A percentile compares a stretch with the other conserved stretches of the same genome.
phyloP scores from a whole-genome alignment of 2,888 invertebrate genomes.

The Xylocampa areola region DNA sequence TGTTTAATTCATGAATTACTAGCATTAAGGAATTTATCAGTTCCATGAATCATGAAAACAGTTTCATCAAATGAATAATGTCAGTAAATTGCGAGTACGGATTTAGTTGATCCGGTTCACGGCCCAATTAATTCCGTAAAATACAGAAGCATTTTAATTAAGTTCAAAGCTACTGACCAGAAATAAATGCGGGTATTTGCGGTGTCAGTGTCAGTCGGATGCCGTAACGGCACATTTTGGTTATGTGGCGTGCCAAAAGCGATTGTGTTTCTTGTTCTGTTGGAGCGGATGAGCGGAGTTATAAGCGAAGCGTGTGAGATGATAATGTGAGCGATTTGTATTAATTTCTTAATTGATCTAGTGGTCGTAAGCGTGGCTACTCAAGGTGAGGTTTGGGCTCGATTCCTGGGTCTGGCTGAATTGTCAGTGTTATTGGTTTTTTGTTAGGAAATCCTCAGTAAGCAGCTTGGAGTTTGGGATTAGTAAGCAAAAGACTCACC shows the following conservation, averaged over 20 bases:
- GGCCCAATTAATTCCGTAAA: conserved; percentile 49
- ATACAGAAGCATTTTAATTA: conserved; percentile 55
- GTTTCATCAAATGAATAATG: conserved; percentile 45
- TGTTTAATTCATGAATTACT: conserved; percentile 22
- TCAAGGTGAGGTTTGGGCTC: no score
- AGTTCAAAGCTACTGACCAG: conserved; percentile 46
- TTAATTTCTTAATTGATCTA: no score
- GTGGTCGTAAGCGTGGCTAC: no score
- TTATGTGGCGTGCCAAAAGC: conserved; percentile 44
- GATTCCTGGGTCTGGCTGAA: no score
- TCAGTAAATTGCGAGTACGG: conserved; percentile 22
- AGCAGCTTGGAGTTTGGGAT: no score
- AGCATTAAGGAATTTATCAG: conserved; percentile 11
- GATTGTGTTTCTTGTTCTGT: conserved; percentile 26
- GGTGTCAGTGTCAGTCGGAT: conserved; percentile 45
- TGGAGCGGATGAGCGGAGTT: conserved; percentile 19
- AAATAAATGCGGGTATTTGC: conserved; percentile 49
- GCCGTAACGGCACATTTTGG: conserved; percentile 44
- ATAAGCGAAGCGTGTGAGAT: conserved; percentile 1
- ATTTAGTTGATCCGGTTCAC: conserved; percentile 38
- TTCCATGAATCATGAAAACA: conserved; percentile 32
- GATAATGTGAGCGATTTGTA: no score
- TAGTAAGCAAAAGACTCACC: no score
- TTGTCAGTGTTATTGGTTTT: no score
- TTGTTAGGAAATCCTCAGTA: no score